Evolutionary conservation across 2,113 vertebrate genomes (phyloP).

Genomic region (Bubo scandiacus): DNA sequence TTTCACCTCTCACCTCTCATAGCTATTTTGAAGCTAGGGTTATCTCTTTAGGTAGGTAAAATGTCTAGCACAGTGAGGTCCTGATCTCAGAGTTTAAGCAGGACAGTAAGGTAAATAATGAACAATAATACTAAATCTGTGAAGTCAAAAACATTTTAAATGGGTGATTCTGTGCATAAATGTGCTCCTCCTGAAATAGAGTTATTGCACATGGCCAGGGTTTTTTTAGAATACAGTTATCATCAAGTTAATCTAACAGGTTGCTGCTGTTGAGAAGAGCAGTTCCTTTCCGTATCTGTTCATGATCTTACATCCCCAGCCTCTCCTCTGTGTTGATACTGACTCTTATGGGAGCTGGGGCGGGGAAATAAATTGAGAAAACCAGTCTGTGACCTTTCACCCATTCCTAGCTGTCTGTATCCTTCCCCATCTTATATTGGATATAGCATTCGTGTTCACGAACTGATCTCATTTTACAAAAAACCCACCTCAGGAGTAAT

Average conservation of each 20-base stretch:
- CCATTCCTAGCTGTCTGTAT: neutral
- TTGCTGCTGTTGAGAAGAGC: neutral
- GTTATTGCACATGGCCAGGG: neutral
- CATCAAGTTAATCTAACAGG: neutral
- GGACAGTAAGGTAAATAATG: neutral
- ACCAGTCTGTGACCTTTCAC: neutral
- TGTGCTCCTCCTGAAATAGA: neutral
- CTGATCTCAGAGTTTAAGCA: neutral
- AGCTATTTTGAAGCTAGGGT: neutral
- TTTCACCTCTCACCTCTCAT: neutral
- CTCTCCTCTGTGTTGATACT: neutral
- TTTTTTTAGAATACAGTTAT: neutral
- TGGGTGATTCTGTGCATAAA: neutral
- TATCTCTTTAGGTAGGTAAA: neutral
- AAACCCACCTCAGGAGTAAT: neutral
- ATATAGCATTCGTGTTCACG: neutral
- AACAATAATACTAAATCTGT: neutral
- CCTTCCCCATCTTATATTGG: neutral
- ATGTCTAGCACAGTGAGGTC: neutral
- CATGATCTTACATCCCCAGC: neutral
- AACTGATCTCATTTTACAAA: neutral
- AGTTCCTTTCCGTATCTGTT: neutral
- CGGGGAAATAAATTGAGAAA: neutral
- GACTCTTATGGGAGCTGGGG: neutral
- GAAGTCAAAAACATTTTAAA: neutral